A percentile compares a stretch with the other conserved stretches of the same genome.
phyloP scores from a whole-genome alignment of 1,140 invertebrate species.

The Eciton burchellii region DNA sequence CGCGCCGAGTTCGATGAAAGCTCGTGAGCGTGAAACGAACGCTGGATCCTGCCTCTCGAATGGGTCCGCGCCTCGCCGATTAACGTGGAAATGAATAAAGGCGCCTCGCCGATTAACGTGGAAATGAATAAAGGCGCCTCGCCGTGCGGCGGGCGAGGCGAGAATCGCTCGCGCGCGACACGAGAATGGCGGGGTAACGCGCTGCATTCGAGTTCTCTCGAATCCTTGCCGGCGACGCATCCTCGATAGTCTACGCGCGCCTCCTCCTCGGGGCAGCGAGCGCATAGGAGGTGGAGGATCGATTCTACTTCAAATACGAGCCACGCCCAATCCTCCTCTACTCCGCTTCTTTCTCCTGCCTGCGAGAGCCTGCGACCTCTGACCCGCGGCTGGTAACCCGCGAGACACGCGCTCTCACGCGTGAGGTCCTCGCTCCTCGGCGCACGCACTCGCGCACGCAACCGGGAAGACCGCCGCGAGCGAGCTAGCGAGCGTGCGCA shows the following conservation, averaged over 20 bases:
- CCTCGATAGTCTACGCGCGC: slow-evolving; percentile 17
- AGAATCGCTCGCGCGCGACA: slow-evolving; percentile 58
- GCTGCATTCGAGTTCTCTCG: slow-evolving; percentile 53
- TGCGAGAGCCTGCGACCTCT: slow-evolving; percentile 68
- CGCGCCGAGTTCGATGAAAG: no score
- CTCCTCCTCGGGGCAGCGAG: slow-evolving; percentile 55
- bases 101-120: slow-evolving; percentile 54
- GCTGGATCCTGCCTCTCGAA: slow-evolving; percentile 42
- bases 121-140: slow-evolving; percentile 67
- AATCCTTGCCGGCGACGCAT: slow-evolving; percentile 59
- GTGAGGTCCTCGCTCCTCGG: no score
- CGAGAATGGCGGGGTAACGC: slow-evolving; percentile 70
- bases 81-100: slow-evolving; percentile 1
- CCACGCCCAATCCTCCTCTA: slow-evolving; percentile 77
- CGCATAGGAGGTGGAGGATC: slow-evolving; percentile 76
- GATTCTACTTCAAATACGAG: slow-evolving; percentile 81
- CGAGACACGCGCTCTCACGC: slow-evolving; percentile 61
- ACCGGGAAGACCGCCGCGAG: no score
- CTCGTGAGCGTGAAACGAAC: slow-evolving; percentile 54
- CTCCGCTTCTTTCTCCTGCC: slow-evolving; percentile 68
- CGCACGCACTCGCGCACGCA: not conserved
- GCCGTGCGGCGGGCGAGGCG: not conserved
- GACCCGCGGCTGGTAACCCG: slow-evolving; percentile 69
- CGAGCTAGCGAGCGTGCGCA: slow-evolving; percentile 56
- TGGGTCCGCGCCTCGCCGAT: slow-evolving; percentile 12